Conservation (phyloP, 2,113 vertebrate genomes). For the Pterocles burchelli region DNA sequence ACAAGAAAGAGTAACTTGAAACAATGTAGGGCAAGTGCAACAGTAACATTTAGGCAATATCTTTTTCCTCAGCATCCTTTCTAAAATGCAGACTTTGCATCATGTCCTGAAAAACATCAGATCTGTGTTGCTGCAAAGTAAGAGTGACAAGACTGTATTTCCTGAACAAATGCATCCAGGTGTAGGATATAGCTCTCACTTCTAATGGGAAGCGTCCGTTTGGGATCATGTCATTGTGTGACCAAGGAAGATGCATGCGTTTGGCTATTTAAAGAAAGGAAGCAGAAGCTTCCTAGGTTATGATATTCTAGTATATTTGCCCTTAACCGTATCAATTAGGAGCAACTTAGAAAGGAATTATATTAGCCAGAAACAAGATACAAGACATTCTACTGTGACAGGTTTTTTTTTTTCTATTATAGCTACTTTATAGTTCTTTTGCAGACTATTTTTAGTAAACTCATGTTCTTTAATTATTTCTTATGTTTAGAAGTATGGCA, state of each 20-base stretch:
- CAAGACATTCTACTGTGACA: no score
- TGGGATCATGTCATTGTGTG: neutral
- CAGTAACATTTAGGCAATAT: neutral
- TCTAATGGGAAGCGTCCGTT: neutral
- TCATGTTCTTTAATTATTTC: neutral
- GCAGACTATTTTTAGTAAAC: neutral
- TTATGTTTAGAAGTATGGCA: neutral
- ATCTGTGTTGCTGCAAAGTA: neutral
- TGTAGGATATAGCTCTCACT: neutral
- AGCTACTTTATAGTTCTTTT: neutral
- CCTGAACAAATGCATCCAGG: neutral
- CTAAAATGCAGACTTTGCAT: neutral
- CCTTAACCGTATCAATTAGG: neutral
- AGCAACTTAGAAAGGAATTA: neutral
- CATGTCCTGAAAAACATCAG: neutral
- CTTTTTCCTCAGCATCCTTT: neutral
- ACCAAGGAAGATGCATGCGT: neutral
- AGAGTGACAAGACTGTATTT: neutral
- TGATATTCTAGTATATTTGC: neutral
- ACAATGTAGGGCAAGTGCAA: neutral
- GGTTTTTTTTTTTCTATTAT: neutral
- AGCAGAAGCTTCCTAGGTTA: neutral
- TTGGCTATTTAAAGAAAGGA: neutral
- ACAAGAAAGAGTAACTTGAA: neutral
- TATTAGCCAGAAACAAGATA: neutral